Base-by-base conservation (phyloP, 2,888 invertebrate genomes). In the Drosophila paracracens region DNA sequence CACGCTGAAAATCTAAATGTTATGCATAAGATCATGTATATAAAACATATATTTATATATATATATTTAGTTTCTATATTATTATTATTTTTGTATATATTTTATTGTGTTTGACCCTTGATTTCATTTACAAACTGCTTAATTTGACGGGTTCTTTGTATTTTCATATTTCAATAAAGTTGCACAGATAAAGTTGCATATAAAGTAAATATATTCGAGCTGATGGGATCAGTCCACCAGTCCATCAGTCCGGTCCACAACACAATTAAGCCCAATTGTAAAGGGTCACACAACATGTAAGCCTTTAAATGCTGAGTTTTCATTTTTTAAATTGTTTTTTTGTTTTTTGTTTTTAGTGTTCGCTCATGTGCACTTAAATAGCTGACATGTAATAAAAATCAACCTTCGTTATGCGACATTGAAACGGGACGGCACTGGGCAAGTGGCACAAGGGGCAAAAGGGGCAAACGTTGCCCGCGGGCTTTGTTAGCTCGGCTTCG, bases 351-450 rank as follows among this genome's bases (percentile, higher is more conserved):
- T 21, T 21, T 18, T 7, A 13, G 48, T 48, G 76, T 67, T 64
- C 62, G 56, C 18, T 67, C 70, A 70, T 69, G 79, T 87, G 74
- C 58, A 74, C 64, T 59, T 58, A 75, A 76, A 71, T 82, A 72
- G 73, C 72, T 74, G 84, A 82, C 76, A 85, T 80, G 83, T 66
- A 75, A 88, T 84, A 74, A 82, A 87, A 74, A 74, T 79, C 70
- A 71, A 59, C 31, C 67, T 76, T 80, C 88, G 70, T 75, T 79
- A 76, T 67, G 82, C 62, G 74, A 74, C 72, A 67, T 31, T 18
- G 29, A 59, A 66, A 38, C 13, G 51, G 63, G 51, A 33, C 46
- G 50, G 46, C 46, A 25, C 21, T 16, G 38, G 50, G 63, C 54
- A 25, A 36, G 54, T 18, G 53, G 53, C 21, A n/a, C n/a, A 43